Evolutionary conservation across 2,888 invertebrate genomes (phyloP).

Genomic region (Seira sanloemensis): DNA sequence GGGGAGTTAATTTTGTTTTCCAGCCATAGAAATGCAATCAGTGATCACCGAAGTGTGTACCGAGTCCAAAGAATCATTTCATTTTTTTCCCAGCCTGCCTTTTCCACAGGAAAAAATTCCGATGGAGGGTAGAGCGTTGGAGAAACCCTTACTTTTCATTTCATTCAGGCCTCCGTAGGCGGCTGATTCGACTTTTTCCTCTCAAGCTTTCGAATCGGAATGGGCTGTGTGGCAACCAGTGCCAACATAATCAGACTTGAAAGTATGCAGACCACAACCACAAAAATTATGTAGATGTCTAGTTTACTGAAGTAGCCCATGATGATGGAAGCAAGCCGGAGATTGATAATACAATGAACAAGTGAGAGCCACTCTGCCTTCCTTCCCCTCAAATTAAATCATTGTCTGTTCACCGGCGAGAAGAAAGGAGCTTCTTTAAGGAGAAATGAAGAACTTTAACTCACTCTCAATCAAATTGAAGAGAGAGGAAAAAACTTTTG

Average conservation of each 20-base stretch:
- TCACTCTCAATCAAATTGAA: conserved; percentile 1
- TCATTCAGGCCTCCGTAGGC: background rate
- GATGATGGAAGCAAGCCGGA: background rate
- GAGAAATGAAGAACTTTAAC: no score
- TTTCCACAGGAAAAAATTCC: background rate
- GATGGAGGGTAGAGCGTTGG: background rate
- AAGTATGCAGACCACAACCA: conserved; percentile 1
- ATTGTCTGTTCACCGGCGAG: background rate
- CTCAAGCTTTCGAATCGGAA: conserved; percentile 6
- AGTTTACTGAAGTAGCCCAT: conserved; percentile 34
- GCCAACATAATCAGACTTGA: conserved; percentile 39
- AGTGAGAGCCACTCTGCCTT: background rate
- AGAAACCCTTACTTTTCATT: background rate
- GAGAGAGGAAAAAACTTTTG: conserved; percentile 1
- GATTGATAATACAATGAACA: conserved; percentile 5
- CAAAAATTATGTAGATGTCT: conserved; percentile 42
- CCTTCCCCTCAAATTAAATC: background rate
- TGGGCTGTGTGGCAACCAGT: conserved; percentile 2
- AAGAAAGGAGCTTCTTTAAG: background rate
- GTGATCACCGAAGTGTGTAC: background rate
- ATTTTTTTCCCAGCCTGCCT: no score
- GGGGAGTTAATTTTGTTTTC: conserved; percentile 1
- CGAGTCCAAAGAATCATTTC: no score
- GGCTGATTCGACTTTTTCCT: conserved; percentile 3
- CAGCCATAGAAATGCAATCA: no score